These are phyloP conservation scores for Dryobota labecula DNA, from an alignment of 2,888 invertebrate genomes.

Conservation along the genomic window DNA sequence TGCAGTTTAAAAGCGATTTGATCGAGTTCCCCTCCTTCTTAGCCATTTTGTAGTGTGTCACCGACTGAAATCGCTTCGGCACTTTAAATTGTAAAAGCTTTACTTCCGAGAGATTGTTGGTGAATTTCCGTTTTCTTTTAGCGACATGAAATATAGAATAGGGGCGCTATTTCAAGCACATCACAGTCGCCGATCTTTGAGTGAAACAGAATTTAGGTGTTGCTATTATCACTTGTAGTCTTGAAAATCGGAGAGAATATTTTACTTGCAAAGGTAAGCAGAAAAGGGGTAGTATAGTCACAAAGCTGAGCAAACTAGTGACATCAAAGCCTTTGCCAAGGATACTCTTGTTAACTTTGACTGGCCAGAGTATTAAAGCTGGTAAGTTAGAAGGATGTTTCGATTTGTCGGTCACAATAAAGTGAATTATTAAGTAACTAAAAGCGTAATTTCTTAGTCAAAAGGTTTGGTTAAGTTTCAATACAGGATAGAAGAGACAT, in stretches of 20 bases:
- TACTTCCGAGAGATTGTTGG: constrained; percentile 52
- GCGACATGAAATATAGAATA: constrained; percentile 45
- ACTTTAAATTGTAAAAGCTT: constrained; percentile 62
- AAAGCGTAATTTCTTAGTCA: background rate
- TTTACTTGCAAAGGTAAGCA: background rate
- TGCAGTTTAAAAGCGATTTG: constrained; percentile 59
- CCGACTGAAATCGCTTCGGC: constrained; percentile 53
- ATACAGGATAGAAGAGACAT: too few relatives aligned
- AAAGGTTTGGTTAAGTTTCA: background rate
- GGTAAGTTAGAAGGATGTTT: background rate
- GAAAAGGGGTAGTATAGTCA: background rate
- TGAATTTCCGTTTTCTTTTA: constrained; percentile 48
- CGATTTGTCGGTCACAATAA: background rate
- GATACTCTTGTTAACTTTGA: constrained; percentile 1
- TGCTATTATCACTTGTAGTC: constrained; percentile 7
- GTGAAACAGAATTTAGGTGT: constrained; percentile 5
- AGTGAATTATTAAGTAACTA: constrained; percentile 7
- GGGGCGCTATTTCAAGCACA: constrained; percentile 17
- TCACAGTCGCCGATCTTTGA: constrained; percentile 1
- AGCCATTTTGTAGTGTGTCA: constrained; percentile 57
- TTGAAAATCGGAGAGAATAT: constrained; percentile 11
- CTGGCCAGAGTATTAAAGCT: constrained; percentile 1
- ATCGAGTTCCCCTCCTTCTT: constrained; percentile 50
- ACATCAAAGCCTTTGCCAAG: constrained; percentile 8
- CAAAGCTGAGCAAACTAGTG: constrained; percentile 3